phyloP scores from a whole-genome alignment of 2,797 vertebrate species.

The Acipenser oxyrinchus region DNA sequence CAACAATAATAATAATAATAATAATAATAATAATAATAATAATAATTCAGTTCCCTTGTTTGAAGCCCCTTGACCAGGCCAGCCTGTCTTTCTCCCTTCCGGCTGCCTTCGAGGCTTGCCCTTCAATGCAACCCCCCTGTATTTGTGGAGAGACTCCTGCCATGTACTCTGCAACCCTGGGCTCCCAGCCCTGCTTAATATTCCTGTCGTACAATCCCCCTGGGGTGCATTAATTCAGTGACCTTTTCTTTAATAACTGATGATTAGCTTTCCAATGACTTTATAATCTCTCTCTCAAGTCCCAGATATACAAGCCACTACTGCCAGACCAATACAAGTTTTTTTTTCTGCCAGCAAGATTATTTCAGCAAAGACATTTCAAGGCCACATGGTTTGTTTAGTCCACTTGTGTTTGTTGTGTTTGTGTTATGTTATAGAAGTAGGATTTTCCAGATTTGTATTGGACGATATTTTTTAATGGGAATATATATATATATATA shows the following conservation, averaged over 20 bases:
- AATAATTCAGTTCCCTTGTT: too few species aligned
- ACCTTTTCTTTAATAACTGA: constrained; percentile 35
- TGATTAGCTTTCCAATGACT: constrained; percentile 33
- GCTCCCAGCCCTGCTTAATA: constrained; percentile 17
- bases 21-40: too few species aligned
- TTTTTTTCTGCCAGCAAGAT: constrained; percentile 6
- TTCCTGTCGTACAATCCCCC: constrained; percentile 6
- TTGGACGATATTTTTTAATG: too few species aligned
- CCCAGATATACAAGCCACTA: constrained; percentile 8
- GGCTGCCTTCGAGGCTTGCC: constrained; percentile 2
- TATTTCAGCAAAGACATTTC: constrained; percentile 15
- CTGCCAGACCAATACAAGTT: constrained; percentile 12
- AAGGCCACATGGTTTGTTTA: constrained; percentile 4
- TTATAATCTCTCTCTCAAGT: constrained; percentile 24
- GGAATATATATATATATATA: too few species aligned
- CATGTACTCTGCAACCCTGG: not conserved
- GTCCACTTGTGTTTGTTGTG: constrained; percentile 12
- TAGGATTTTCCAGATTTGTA: too few species aligned
- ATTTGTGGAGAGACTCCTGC: too few species aligned
- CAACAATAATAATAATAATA: too few species aligned
- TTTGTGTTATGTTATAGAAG: constrained; percentile 7
- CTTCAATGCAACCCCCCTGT: too few species aligned
- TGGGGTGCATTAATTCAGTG: constrained; percentile 27
- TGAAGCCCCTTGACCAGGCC: too few species aligned
- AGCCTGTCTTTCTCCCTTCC: not conserved